Conservation (phyloP, 2,113 vertebrate species). For the Progne subis region DNA sequence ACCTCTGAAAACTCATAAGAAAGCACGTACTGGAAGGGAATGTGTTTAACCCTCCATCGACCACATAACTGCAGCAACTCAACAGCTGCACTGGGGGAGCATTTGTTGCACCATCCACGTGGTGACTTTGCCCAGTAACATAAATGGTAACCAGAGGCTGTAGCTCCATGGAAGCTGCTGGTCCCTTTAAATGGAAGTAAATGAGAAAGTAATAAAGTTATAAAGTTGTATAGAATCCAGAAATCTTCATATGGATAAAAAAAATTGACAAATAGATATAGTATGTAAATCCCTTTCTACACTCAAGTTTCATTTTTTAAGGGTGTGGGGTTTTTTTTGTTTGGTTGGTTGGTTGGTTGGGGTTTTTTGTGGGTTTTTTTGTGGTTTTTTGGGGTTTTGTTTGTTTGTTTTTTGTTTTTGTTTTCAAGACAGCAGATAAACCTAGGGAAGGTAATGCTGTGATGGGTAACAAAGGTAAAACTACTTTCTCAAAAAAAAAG, state of each 20-base stretch:
- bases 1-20: background rate
- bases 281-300: background rate
- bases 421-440: background rate
- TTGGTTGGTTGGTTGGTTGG: too few relatives aligned
- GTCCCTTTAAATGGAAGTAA: background rate
- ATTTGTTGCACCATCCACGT: background rate
- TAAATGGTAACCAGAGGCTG: background rate
- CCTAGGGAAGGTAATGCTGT: background rate
- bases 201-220: background rate
- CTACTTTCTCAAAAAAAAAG: background rate
- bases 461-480: background rate
- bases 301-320: background rate
- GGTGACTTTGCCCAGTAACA: background rate
- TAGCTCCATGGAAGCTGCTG: background rate
- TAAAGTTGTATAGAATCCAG: background rate
- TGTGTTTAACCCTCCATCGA: background rate
- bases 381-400: too few relatives aligned
- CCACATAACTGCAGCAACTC: background rate
- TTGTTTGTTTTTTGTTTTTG: too few relatives aligned
- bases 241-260: background rate
- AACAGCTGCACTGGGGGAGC: background rate
- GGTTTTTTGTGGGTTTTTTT: too few relatives aligned
- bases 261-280: background rate
- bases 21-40: background rate
- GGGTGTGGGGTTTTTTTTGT: too few relatives aligned